A percentile compares a stretch with the other conserved stretches of the same genome.
Evolutionary conservation across 1,140 invertebrate genomes (phyloP).

Genomic region (Lasioglossum albipes): DNA sequence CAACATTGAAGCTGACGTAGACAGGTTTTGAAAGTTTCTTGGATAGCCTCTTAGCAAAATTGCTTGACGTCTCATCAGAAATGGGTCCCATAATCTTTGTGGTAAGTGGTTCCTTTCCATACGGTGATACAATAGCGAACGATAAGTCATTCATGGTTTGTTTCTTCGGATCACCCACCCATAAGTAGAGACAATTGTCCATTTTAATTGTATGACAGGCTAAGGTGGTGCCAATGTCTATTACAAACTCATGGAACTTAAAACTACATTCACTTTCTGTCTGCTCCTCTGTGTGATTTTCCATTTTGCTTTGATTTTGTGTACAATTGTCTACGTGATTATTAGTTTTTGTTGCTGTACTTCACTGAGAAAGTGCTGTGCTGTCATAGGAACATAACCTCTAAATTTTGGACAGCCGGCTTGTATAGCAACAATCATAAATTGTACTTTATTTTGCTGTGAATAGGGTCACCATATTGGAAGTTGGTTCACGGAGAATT

Average conservation of each 20-base stretch:
- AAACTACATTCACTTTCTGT: slow-evolving; percentile 60
- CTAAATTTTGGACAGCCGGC: background rate
- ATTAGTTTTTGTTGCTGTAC: background rate
- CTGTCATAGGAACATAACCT: background rate
- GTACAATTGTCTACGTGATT: background rate
- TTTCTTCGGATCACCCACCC: slow-evolving; percentile 69
- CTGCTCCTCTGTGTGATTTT: background rate
- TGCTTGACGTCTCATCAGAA: slow-evolving; percentile 67
- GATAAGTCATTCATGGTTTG: slow-evolving; percentile 73
- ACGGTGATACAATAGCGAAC: slow-evolving; percentile 67
- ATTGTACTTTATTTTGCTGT: background rate
- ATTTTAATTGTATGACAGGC: slow-evolving; percentile 74
- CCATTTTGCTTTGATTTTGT: background rate
- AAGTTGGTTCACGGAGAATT: too few species aligned
- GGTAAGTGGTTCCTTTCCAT: slow-evolving; percentile 67
- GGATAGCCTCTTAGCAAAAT: slow-evolving; percentile 72
- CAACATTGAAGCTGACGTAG: slow-evolving; percentile 78
- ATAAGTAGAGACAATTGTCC: slow-evolving; percentile 75
- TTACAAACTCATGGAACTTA: slow-evolving; percentile 70
- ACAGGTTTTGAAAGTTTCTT: slow-evolving; percentile 73
- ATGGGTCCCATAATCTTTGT: slow-evolving; percentile 75
- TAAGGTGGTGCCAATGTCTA: slow-evolving; percentile 67
- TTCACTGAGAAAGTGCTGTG: background rate
- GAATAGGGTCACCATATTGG: too few species aligned
- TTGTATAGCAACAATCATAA: background rate